Conservation (phyloP, 2,888 invertebrate genomes). For the Trichopria drosophilae region DNA sequence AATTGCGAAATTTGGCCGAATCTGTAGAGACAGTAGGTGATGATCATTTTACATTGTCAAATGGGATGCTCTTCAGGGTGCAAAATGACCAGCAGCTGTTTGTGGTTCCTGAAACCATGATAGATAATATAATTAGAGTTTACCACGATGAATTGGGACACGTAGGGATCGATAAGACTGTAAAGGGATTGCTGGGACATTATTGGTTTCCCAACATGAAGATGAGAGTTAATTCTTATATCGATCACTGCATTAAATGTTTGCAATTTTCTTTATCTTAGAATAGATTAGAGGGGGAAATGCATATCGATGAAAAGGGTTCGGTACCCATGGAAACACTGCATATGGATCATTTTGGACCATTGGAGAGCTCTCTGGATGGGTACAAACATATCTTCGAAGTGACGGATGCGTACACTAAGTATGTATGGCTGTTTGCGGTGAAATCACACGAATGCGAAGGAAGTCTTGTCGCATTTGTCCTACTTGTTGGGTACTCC, state of each 20-base stretch:
- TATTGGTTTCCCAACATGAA: constrained; percentile 12
- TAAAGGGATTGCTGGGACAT: neutral
- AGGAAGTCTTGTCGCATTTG: neutral
- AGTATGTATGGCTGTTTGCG: neutral
- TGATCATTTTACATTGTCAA: no score
- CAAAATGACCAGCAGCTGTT: no score
- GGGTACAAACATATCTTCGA: neutral
- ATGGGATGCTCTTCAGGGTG: no score
- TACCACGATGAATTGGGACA: constrained; percentile 9
- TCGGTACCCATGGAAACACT: no score
- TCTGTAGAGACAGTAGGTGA: no score
- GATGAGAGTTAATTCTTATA: constrained; percentile 17
- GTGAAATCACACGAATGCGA: neutral
- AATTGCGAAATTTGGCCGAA: no score
- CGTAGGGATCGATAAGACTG: constrained; percentile 1
- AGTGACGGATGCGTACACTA: neutral
- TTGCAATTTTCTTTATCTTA: constrained; percentile 13
- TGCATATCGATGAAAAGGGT: no score
- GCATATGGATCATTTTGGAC: constrained; percentile 3
- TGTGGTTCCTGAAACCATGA: neutral
- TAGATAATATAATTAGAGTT: neutral
- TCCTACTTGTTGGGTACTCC: neutral
- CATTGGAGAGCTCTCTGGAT: neutral
- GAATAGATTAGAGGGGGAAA: neutral
- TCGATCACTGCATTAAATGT: constrained; percentile 24